Base-by-base conservation (phyloP, 2,797 vertebrate genomes). In the Leptodactylus fallax region DNA sequence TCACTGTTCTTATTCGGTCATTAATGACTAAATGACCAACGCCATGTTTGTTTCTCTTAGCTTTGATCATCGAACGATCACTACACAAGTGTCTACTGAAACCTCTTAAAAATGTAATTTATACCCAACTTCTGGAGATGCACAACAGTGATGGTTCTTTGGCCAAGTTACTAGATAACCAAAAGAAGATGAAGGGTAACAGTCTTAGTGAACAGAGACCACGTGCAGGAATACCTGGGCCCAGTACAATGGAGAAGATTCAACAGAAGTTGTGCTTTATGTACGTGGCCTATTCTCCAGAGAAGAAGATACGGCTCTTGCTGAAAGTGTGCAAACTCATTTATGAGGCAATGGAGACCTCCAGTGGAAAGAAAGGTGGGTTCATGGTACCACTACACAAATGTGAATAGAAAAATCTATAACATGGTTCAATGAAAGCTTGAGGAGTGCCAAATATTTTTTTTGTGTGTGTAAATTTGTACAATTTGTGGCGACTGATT, bases 301-400 rank as follows among this genome's bases (percentile, higher is more conserved):
- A 95, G 92, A 97, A 95, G 93, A 97, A 97, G 92, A 96, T 96
- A 87, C 89, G 94, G 3, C 93, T 94, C 1, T 92, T 98, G 84
- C 95, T 98, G 65, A 97, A 96, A 80, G 93, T 96, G 92, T 98
- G 97, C 95, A 95, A 96, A 84, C 95, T 91, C 81, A 95, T 98
- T 90, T 97, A 98, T 83, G 95, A 95, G 85, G 95, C 96, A 92
- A 96, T 98, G 96, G 95, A 92, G n/a, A 74, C 87, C 17, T 87
- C 92, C 0, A 55, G 87, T 0, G 86, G 82, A 27, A 87, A 72
- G 67, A 87, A 90, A 79, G 91, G 91, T 91, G 77, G 3, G 83
- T 25, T 49, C 23, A 74, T 17, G 17, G 6, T 65, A 49, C 25
- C 17, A 16, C 3, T 23, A 71, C 13, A 27, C 7, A 67, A 67